Conservation (phyloP, 2,888 invertebrate genomes). For the Incurvaria masculella region DNA sequence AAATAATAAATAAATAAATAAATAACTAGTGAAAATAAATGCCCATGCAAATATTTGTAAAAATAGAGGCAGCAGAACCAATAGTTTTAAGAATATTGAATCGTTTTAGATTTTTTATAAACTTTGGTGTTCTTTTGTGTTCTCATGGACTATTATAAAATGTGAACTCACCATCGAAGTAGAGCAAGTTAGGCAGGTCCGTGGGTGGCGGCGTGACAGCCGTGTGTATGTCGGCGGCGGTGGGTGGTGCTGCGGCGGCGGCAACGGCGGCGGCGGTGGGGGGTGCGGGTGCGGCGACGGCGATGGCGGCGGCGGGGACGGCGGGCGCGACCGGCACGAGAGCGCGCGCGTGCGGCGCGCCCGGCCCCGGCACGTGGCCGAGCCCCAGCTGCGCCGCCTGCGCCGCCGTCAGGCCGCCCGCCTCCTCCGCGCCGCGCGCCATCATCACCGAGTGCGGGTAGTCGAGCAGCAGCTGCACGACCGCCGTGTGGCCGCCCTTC, state of each 20-base stretch:
- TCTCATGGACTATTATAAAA: too few species aligned
- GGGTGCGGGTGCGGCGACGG: conserved; percentile 23
- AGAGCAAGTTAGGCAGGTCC: too few species aligned
- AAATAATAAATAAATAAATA: too few species aligned
- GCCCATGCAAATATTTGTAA: too few species aligned
- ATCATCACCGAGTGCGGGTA: conserved; percentile 86
- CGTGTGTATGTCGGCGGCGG: too few species aligned
- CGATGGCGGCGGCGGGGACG: conserved; percentile 20
- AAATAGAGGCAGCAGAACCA: too few species aligned
- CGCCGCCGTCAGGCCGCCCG: conserved; percentile 30
- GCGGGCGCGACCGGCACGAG: conserved; percentile 28
- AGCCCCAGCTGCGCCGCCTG: conserved; percentile 46
- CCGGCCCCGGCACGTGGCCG: conserved; percentile 37
- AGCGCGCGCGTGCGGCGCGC: conserved; percentile 28
- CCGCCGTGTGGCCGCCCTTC: conserved; percentile 94
- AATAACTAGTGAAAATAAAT: too few species aligned
- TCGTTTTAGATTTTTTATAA: too few species aligned
- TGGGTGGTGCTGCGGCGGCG: background rate
- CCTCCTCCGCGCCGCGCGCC: conserved; percentile 44
- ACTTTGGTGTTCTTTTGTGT: too few species aligned
- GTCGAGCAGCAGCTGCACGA: conserved; percentile 92
- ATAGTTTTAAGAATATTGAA: too few species aligned
- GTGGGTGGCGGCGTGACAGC: too few species aligned
- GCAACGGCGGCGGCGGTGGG: conserved; percentile 21
- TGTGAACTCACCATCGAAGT: too few species aligned